phyloP scores from a whole-genome alignment of 2,113 vertebrate species.

The Ophiodon elongatus region DNA sequence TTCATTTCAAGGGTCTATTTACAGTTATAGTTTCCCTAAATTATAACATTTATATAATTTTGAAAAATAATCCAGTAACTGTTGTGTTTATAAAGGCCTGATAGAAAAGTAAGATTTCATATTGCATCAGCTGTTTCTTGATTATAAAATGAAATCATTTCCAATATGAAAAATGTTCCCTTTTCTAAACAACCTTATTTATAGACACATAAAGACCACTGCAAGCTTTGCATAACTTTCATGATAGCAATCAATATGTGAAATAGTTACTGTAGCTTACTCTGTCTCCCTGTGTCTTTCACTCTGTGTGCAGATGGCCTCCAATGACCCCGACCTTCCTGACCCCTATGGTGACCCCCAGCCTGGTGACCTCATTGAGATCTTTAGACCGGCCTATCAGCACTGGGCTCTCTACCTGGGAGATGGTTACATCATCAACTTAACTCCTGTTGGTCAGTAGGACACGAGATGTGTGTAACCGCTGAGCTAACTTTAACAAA shows the following conservation, averaged over 20 bases:
- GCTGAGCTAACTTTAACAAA: not conserved
- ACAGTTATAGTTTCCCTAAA: not conserved
- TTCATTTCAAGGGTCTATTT: not conserved
- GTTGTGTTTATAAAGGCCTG: not conserved
- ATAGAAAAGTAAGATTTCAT: not conserved
- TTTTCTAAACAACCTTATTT: not conserved
- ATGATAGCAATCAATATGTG: not conserved
- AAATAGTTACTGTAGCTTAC: not conserved
- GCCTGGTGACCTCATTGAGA: conserved; percentile 95
- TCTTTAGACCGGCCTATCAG: conserved; percentile 90
- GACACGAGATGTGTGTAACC: not conserved
- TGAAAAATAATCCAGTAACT: not conserved
- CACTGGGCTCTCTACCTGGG: conserved; percentile 96
- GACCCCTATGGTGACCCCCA: conserved; percentile 79
- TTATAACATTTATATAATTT: not conserved
- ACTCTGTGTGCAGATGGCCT: conserved; percentile 85
- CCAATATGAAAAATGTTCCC: not conserved
- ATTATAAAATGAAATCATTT: not conserved
- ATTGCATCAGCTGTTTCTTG: not conserved
- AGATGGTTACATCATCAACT: conserved; percentile 92
- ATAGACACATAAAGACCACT: not conserved
- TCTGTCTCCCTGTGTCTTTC: not conserved
- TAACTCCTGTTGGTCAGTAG: conserved; percentile 90
- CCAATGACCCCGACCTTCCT: conserved; percentile 76
- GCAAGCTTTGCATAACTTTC: not conserved